Evolutionary conservation across 2,888 invertebrate species (phyloP).

Genomic region (Parapristionchus giblindavisi): DNA sequence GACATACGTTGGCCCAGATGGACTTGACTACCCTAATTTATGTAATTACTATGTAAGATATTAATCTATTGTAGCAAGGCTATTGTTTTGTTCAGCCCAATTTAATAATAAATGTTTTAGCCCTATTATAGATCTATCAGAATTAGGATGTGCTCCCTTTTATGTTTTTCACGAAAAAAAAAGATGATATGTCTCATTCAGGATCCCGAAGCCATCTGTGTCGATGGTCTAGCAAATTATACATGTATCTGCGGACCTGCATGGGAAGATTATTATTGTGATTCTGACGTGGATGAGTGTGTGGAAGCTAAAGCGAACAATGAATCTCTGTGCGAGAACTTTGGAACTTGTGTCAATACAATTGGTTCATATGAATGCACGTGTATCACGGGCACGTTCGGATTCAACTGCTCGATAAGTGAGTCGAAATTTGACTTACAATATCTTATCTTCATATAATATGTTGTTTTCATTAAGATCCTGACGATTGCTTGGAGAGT

Average conservation of each 20-base stretch:
- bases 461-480: background rate
- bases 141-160: too few relatives aligned
- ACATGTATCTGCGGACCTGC: background rate
- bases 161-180: too few relatives aligned
- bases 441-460: background rate
- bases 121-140: too few relatives aligned
- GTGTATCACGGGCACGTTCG: constrained; percentile 18
- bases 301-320: background rate
- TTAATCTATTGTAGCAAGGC: too few relatives aligned
- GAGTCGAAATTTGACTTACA: background rate
- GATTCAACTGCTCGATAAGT: constrained; percentile 13
- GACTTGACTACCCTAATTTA: background rate
- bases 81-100: too few relatives aligned
- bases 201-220: constrained; percentile 1
- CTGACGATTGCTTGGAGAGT: constrained; percentile 6
- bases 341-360: constrained; percentile 12
- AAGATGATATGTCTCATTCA: background rate
- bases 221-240: constrained; percentile 1
- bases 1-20: background rate
- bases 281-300: constrained; percentile 21
- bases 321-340: background rate
- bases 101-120: too few relatives aligned
- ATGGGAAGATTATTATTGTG: background rate
- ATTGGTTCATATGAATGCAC: constrained; percentile 9
- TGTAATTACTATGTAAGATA: background rate